These are phyloP conservation scores for Microtus pennsylvanicus DNA, from an alignment of 2,113 vertebrate genomes.

Conservation along the genomic window DNA sequence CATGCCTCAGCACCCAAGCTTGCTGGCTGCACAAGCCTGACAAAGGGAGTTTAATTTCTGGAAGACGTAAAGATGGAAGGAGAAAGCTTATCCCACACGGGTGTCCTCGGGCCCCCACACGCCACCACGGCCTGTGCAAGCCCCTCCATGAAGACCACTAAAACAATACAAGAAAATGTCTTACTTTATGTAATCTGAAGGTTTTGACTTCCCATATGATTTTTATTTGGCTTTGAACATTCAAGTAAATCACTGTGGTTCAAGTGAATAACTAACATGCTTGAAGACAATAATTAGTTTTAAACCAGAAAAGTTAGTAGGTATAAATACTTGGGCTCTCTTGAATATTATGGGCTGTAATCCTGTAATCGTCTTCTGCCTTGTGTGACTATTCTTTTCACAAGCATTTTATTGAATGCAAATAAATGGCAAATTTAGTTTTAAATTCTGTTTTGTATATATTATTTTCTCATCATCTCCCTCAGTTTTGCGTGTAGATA, in stretches of 20 bases:
- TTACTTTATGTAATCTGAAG: slow-evolving; percentile 80
- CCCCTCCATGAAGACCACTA: neutral
- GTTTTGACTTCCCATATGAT: neutral
- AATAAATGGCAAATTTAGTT: slow-evolving; percentile 37
- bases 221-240: slow-evolving; percentile 41
- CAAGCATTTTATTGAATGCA: neutral
- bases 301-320: neutral
- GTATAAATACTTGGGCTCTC: neutral
- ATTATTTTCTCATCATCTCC: neutral
- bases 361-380: neutral
- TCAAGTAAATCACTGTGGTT: neutral
- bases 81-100: neutral
- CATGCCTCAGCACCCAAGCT: neutral
- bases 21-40: neutral
- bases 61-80: neutral
- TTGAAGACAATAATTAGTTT: slow-evolving; percentile 22
- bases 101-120: neutral
- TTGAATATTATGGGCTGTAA: neutral
- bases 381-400: neutral
- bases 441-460: slow-evolving; percentile 8
- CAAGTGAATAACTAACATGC: neutral
- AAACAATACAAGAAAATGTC: slow-evolving; percentile 88
- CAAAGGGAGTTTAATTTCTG: neutral
- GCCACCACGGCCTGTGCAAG: neutral
- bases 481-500: neutral